Conservation (phyloP, 2,888 invertebrate genomes). For the Molanna angustata region DNA sequence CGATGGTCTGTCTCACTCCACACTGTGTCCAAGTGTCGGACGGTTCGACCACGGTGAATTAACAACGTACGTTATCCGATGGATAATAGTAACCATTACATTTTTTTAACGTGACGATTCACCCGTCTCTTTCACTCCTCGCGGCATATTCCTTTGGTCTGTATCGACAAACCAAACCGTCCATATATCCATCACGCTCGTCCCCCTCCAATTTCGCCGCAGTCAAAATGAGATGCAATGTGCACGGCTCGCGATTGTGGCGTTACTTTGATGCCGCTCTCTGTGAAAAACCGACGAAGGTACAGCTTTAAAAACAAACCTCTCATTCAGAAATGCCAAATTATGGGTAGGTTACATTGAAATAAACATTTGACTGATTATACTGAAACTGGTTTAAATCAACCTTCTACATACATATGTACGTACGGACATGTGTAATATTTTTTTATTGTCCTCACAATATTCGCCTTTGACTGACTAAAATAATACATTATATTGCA, state of each 20-base stretch:
- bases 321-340: background rate
- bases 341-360: no score
- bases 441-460: no score
- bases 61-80: conserved; percentile 17
- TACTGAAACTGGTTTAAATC: no score
- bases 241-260: no score
- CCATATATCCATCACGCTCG: background rate
- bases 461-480: no score
- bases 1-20: no score
- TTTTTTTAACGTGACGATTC: background rate
- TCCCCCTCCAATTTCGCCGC: no score
- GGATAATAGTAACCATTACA: conserved; percentile 20
- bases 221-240: no score
- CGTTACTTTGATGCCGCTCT: background rate
- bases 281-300: background rate
- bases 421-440: no score
- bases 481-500: no score
- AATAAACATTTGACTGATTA: no score
- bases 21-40: background rate
- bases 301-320: background rate
- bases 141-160: conserved; percentile 6
- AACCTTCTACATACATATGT: no score
- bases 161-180: conserved; percentile 1
- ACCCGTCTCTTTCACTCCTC: conserved; percentile 9
- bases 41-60: conserved; percentile 16